These are phyloP conservation scores for Nymphalis urticae DNA, from an alignment of 2,888 invertebrate genomes.

Conservation along the genomic window DNA sequence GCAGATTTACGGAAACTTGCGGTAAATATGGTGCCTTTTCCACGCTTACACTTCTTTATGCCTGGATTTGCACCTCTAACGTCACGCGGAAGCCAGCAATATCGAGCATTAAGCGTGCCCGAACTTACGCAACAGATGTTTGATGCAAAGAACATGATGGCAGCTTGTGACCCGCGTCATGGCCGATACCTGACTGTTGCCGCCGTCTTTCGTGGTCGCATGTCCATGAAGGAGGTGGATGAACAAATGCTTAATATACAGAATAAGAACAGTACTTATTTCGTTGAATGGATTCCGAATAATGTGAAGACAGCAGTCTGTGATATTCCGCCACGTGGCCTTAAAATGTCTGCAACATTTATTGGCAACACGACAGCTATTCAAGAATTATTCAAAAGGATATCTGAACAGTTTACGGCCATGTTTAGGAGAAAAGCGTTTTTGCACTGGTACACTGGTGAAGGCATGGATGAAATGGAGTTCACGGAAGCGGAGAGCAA, in stretches of 20 bases:
- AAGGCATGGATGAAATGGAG: slow-evolving; percentile 97
- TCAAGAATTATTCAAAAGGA: slow-evolving; percentile 92
- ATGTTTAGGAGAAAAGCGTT: slow-evolving; percentile 98
- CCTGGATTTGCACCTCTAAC: slow-evolving; percentile 85
- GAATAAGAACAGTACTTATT: slow-evolving; percentile 87
- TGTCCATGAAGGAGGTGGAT: slow-evolving; percentile 96
- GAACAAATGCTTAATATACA: slow-evolving; percentile 90
- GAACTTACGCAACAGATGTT: slow-evolving; percentile 95
- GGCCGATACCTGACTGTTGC: slow-evolving; percentile 94
- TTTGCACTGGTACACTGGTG: slow-evolving; percentile 97
- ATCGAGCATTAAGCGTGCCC: slow-evolving; percentile 91
- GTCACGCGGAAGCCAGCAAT: slow-evolving; percentile 91
- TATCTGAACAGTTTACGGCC: slow-evolving; percentile 91
- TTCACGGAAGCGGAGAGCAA: slow-evolving; percentile 97
- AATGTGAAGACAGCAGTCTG: slow-evolving; percentile 91
- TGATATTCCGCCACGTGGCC: slow-evolving; percentile 86
- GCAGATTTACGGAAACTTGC: slow-evolving; percentile 86
- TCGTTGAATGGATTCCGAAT: slow-evolving; percentile 90
- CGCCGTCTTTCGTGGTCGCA: slow-evolving; percentile 92
- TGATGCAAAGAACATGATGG: slow-evolving; percentile 98
- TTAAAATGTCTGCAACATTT: slow-evolving; percentile 94
- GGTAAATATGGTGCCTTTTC: slow-evolving; percentile 86
- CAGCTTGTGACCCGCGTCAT: slow-evolving; percentile 94
- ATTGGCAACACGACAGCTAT: slow-evolving; percentile 93
- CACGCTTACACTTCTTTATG: slow-evolving; percentile 82